Evolutionary conservation across 2,113 vertebrate species (phyloP).

Genomic region (Pelobates fuscus): DNA sequence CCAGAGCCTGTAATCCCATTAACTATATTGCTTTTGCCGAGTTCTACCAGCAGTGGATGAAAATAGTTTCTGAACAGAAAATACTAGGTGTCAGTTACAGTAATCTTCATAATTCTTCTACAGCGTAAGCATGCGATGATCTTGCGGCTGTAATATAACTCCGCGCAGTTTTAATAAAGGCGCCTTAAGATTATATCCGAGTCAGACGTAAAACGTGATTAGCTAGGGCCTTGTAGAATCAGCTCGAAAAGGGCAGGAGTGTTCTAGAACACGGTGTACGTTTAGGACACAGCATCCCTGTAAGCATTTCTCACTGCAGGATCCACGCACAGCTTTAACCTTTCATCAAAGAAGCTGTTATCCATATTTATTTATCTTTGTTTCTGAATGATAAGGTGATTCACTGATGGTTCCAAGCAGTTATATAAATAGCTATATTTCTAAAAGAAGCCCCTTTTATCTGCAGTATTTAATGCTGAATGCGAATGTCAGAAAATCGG

Average conservation of each 20-base stretch:
- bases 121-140: conserved; percentile 13
- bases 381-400: too few species aligned
- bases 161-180: conserved; percentile 14
- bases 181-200: conserved; percentile 6
- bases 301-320: not conserved
- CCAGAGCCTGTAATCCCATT: conserved; percentile 36
- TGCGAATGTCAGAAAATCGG: too few species aligned
- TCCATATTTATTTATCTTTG: too few species aligned
- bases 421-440: too few species aligned
- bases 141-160: not conserved
- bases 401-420: too few species aligned
- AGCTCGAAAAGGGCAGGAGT: not conserved
- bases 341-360: too few species aligned
- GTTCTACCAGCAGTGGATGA: not conserved
- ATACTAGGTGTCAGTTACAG: conserved; percentile 10
- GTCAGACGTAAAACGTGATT: conserved; percentile 18
- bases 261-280: not conserved
- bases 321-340: too few species aligned
- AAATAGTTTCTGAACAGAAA: conserved; percentile 7
- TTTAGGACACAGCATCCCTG: too few species aligned
- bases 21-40: conserved; percentile 24
- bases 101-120: conserved; percentile 37
- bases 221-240: not conserved
- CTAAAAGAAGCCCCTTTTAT: too few species aligned
- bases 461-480: too few species aligned